Evolutionary conservation across 1,140 invertebrate species (phyloP).

Genomic region (Lepidurus apus): DNA sequence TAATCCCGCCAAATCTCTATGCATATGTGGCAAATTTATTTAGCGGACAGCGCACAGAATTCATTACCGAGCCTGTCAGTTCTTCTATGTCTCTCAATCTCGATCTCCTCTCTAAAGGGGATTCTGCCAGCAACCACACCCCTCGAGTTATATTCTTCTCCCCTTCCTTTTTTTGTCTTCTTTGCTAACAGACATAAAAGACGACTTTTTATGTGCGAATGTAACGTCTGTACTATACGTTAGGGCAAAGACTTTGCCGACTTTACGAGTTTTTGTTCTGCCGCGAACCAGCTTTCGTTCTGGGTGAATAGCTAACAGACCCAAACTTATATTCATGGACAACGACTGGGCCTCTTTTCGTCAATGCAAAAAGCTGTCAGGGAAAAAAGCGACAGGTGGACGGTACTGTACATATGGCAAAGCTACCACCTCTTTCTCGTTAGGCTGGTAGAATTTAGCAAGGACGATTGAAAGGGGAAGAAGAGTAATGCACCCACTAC

Average conservation of each 20-base stretch:
- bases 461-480: not conserved
- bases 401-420: not conserved
- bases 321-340: not conserved
- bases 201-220: conserved; percentile 6
- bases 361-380: not conserved
- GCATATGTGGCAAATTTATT: conserved; percentile 7
- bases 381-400: not conserved
- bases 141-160: not conserved
- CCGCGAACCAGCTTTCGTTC: not conserved
- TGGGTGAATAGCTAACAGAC: not conserved
- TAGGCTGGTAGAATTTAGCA: not conserved
- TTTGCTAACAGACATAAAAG: not conserved
- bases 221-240: not conserved
- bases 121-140: not conserved
- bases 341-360: not conserved
- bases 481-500: too few relatives aligned
- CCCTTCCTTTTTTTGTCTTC: not conserved
- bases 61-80: not conserved
- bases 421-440: not conserved
- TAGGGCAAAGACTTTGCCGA: not conserved
- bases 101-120: not conserved
- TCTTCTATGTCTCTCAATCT: not conserved
- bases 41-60: conserved; percentile 8
- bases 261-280: not conserved
- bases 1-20: conserved; percentile 7